These are phyloP conservation scores for Lucinisca nassula DNA, from an alignment of 2,888 invertebrate species.

Conservation along the genomic window DNA sequence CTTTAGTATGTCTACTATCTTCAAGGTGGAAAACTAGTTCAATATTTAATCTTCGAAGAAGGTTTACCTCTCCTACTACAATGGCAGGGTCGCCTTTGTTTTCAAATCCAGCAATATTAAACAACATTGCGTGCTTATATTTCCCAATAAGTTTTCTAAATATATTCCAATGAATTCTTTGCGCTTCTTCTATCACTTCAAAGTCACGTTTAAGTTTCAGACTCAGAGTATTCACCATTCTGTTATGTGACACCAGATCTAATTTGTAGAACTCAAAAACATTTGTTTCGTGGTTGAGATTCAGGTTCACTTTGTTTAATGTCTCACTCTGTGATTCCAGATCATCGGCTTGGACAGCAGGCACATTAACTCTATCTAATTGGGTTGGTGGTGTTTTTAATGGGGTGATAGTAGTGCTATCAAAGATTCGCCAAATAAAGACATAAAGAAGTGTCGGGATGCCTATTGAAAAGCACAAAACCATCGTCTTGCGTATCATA, in stretches of 20 bases:
- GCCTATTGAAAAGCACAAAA: too few relatives aligned
- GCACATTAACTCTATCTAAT: too few relatives aligned
- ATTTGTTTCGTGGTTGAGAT: too few relatives aligned
- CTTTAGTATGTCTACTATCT: not conserved
- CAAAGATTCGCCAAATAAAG: too few relatives aligned
- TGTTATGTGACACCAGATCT: not conserved
- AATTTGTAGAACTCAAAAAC: too few relatives aligned
- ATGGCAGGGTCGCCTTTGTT: constrained; percentile 73
- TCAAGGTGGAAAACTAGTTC: constrained; percentile 26
- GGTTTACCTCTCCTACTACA: constrained; percentile 53
- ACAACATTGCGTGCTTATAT: constrained; percentile 60
- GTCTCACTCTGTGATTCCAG: too few relatives aligned
- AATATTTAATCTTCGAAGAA: constrained; percentile 40
- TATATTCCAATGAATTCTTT: constrained; percentile 53
- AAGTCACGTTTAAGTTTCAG: constrained; percentile 19
- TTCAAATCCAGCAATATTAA: constrained; percentile 58
- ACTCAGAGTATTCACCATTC: constrained; percentile 26
- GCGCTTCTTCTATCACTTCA: constrained; percentile 56
- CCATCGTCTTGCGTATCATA: too few relatives aligned
- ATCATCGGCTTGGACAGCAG: too few relatives aligned
- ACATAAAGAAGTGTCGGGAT: too few relatives aligned
- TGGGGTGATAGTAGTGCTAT: too few relatives aligned
- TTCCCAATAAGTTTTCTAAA: constrained; percentile 33
- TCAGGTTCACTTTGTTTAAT: too few relatives aligned
- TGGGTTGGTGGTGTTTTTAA: too few relatives aligned